Conservation (phyloP, 2,113 vertebrate species). For the Sinosuthora webbiana region DNA sequence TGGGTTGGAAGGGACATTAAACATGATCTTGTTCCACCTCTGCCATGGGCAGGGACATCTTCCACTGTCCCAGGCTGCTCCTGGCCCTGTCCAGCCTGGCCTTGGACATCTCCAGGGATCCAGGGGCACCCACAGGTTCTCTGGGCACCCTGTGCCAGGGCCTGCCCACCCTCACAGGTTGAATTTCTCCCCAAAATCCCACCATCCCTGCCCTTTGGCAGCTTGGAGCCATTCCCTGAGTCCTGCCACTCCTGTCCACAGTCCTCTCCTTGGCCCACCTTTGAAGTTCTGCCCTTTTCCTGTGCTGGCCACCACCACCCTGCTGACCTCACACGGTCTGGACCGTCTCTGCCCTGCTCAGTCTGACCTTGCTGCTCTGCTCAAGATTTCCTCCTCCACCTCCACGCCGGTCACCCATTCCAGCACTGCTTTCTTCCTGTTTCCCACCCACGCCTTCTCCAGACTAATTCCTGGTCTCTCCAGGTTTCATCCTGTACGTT, state of each 20-base stretch:
- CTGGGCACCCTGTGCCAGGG: not conserved
- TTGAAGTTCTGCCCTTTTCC: not conserved
- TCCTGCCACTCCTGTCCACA: not conserved
- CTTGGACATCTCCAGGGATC: not conserved
- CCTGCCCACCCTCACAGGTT: fast-evolving
- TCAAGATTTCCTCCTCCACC: not conserved
- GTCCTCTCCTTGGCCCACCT: not conserved
- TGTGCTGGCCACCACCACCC: not conserved
- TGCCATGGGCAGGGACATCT: not conserved
- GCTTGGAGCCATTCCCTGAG: not conserved
- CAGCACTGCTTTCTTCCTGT: not conserved
- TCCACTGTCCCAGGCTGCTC: not conserved
- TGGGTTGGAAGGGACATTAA: not conserved
- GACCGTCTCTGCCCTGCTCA: too few species aligned
- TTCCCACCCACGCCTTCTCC: not conserved
- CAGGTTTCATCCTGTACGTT: not conserved
- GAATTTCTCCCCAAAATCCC: not conserved
- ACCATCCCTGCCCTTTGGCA: not conserved
- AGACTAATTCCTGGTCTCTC: not conserved
- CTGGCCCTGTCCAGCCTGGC: fast-evolving
- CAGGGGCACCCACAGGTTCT: not conserved
- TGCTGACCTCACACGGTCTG: not conserved
- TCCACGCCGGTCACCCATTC: not conserved
- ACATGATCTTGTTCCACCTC: too few species aligned
- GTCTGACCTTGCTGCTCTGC: not conserved